Conservation (phyloP, 1,140 invertebrate genomes). For the Galendromus occidentalis region DNA sequence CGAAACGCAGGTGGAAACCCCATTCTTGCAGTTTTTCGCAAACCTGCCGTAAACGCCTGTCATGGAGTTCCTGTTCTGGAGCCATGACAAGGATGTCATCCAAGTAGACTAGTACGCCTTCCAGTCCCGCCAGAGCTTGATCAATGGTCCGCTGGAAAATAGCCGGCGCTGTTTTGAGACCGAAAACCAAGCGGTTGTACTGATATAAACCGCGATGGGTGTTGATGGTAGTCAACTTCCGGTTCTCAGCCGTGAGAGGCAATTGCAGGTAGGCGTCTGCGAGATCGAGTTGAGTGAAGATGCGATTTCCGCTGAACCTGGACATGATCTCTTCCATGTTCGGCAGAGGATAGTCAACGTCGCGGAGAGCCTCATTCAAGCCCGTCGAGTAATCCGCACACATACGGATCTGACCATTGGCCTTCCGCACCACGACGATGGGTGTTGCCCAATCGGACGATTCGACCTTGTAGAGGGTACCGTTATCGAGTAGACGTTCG, state of each 20-base stretch:
- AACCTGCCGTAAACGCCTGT: no score
- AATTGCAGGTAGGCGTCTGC: conserved; percentile 12
- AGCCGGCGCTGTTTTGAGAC: conserved; percentile 6
- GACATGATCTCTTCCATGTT: conserved; percentile 12
- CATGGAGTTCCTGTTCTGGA: no score
- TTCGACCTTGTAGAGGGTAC: no score
- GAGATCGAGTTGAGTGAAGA: conserved; percentile 8
- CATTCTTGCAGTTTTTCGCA: no score
- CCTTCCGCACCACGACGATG: conserved; percentile 26
- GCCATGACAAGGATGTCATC: no score
- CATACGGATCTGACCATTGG: conserved; percentile 24
- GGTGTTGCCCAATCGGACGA: conserved; percentile 31
- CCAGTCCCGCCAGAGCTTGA: conserved; percentile 1
- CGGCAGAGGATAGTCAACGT: neutral
- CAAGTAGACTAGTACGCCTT: neutral
- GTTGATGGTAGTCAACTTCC: neutral
- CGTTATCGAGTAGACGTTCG: no score
- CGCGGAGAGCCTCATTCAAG: neutral
- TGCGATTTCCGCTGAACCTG: neutral
- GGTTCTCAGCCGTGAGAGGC: neutral
- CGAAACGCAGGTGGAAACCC: no score
- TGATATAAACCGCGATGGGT: conserved; percentile 5
- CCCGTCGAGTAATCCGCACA: conserved; percentile 27
- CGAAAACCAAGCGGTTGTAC: neutral
- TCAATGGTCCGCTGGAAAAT: neutral